A percentile compares a stretch with the other conserved stretches of the same genome.
phyloP scores from a whole-genome alignment of 2,888 invertebrate genomes.

The Vesta saturnalis region DNA sequence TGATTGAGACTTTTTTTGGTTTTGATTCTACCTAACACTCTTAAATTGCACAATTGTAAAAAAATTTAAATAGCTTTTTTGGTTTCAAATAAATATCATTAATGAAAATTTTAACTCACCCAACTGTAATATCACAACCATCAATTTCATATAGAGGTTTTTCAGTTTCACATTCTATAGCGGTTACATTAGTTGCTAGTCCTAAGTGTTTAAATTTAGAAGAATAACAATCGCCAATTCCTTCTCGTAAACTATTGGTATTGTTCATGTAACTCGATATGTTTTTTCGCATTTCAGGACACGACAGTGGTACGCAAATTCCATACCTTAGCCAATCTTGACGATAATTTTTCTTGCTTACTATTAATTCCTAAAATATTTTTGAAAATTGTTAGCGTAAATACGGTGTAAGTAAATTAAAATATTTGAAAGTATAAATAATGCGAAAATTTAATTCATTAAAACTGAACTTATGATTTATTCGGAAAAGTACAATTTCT shows the following conservation, averaged over 20 bases:
- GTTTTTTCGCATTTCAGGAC: conserved; percentile 31
- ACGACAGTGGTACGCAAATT: conserved; percentile 49
- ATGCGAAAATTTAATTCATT: no score
- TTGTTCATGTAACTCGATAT: conserved; percentile 2
- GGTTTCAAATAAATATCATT: not conserved
- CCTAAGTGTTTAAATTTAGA: conserved; percentile 43
- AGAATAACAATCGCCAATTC: conserved; percentile 45
- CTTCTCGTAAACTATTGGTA: conserved; percentile 9
- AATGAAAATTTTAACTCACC: conserved; percentile 41
- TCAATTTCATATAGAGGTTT: conserved; percentile 41
- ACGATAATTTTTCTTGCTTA: conserved; percentile 48
- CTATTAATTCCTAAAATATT: conserved; percentile 47
- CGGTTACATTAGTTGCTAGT: conserved; percentile 43
- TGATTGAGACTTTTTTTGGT: no score
- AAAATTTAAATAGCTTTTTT: no score
- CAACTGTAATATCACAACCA: conserved; percentile 44
- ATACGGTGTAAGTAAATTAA: no score
- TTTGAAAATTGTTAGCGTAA: no score
- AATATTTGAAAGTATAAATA: no score
- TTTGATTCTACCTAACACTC: no score
- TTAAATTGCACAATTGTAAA: no score
- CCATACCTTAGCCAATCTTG: conserved; percentile 52
- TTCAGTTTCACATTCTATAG: conserved; percentile 47
- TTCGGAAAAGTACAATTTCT: no score
- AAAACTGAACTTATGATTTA: no score